Evolutionary conservation across 2,797 vertebrate species (phyloP), one percentile per base, ranked within the genome.

Genomic region (Artibeus lituratus): DNA sequence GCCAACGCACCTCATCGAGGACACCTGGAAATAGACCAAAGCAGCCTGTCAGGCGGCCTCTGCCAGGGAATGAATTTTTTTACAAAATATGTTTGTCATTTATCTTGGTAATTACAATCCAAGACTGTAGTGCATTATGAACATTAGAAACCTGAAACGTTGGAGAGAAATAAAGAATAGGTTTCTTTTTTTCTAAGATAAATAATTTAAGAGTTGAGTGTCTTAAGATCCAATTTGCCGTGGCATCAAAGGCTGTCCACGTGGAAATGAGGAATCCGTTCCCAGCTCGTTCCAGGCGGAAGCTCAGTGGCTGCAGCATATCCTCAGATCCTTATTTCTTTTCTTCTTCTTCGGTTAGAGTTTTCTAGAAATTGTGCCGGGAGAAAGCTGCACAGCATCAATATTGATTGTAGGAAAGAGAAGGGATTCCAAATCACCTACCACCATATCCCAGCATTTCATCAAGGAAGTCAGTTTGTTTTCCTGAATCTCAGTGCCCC

Each of bases 21-120:
- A 96, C 91, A 96, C 51, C 2, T 97, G 96, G 97, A 96, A 97
- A 74, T 0, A 97, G 91, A 96, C 89, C 87, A 97, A 96, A 98
- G 95, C 32, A 72, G 69, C 69, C 80, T 96, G 87, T 96, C 91
- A 88, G 70, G n/a, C 39, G 19, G 51, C 24, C 65, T 92, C 74
- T 83, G 93, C 93, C 96, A 96, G 74, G 29, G 32, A 95, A 88
- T 14, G 1, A 1, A 76, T 59, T 88, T 65, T 93, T n/a, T 78
- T 16, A 24, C 11, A 89, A 94, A 92, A 57, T 87, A 72, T 81
- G 81, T 96, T 90, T 11, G 2, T 92, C 91, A 42, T 97, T 96
- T 97, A 96, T 96, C 87, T 85, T 87, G 49, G 69, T 96, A 94
- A 97, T 94, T 97, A 65, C 70, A 94, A 80, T 94, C 69, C 73